phyloP scores from a whole-genome alignment of 2,113 vertebrate species.

The Xiphophorus hellerii region DNA sequence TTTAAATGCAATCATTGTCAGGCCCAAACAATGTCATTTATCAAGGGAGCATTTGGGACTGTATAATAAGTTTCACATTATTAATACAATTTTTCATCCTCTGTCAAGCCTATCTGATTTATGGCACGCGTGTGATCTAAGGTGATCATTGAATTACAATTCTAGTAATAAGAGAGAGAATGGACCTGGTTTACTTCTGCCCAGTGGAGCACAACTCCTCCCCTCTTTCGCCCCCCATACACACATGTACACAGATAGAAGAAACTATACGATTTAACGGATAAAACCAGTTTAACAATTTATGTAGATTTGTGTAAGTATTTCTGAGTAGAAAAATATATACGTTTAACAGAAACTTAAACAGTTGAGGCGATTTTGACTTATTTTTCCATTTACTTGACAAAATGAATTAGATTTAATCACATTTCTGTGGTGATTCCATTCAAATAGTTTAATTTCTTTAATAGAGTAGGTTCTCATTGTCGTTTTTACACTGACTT shows the following conservation, averaged over 20 bases:
- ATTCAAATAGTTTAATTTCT: neutral
- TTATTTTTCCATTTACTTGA: neutral
- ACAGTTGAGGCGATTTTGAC: neutral
- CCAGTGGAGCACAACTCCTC: constrained; percentile 59
- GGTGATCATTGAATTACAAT: constrained; percentile 99
- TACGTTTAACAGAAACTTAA: neutral
- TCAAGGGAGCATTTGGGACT: constrained; percentile 99
- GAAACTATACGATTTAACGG: neutral
- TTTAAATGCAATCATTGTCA: constrained; percentile 99
- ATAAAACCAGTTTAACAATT: neutral
- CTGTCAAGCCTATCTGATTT: constrained; percentile 98
- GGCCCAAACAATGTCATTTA: constrained; percentile 99
- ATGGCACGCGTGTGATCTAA: constrained; percentile 99
- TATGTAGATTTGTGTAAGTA: neutral
- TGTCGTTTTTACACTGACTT: no score
- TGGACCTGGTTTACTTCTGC: constrained; percentile 77
- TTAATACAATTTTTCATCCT: constrained; percentile 99
- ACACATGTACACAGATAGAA: constrained; percentile 15
- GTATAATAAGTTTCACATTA: constrained; percentile 99
- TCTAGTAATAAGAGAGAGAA: constrained; percentile 91
- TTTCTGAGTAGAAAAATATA: neutral
- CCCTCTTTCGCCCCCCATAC: constrained; percentile 9
- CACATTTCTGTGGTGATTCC: neutral
- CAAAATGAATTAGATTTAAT: neutral
- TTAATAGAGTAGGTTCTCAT: no score